Evolutionary conservation across 1,140 invertebrate genomes (phyloP), one percentile per base, ranked within the genome.

Genomic region (Phymastichus coffea): DNA sequence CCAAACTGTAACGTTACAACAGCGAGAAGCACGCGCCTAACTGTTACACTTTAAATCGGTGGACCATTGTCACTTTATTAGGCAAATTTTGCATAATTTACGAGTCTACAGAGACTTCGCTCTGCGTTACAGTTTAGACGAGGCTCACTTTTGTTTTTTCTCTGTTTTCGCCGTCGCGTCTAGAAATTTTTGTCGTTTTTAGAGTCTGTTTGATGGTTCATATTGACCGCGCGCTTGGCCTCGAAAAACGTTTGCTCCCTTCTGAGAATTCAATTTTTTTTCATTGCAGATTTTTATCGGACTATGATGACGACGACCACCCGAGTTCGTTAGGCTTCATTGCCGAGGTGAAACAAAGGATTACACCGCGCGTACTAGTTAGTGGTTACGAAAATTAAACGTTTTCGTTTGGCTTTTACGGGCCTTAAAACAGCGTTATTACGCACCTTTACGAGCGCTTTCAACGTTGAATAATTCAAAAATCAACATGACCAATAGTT

Each of bases 11-110:
- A 43, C n/a, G n/a, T n/a, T n/a, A n/a, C n/a, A n/a, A n/a, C n/a
- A n/a, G n/a, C n/a, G n/a, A n/a, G 20, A 25, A 17, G 28, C 4
- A 12, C 15, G 40, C 22, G 61, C 61, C 63, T 60, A 66, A 67
- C 64, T 73, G 72, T 71, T 76, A 73, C 74, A 74, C 43, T 76
- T 76, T 72, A 75, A 70, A 75, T 72, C 63, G 57, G 61, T 44
- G 38, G 4, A 47, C 61, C 65, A 30, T 74, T 73, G 71, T 71
- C 63, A 56, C 38, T 4, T 15, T 8, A 4, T 47, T 41, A 22
- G 37, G 46, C 30, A 41, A 51, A 60, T 65, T 68, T 72, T 66
- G 37, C 63, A 61, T 70, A 71, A 75, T 72, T 76, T 76, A 72
- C 67, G 63, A 74, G 64, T 64, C n/a, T n/a, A n/a, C n/a, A n/a